These are phyloP conservation scores for Lonchura striata DNA, from an alignment of 2,113 vertebrate genomes.

Conservation along the genomic window DNA sequence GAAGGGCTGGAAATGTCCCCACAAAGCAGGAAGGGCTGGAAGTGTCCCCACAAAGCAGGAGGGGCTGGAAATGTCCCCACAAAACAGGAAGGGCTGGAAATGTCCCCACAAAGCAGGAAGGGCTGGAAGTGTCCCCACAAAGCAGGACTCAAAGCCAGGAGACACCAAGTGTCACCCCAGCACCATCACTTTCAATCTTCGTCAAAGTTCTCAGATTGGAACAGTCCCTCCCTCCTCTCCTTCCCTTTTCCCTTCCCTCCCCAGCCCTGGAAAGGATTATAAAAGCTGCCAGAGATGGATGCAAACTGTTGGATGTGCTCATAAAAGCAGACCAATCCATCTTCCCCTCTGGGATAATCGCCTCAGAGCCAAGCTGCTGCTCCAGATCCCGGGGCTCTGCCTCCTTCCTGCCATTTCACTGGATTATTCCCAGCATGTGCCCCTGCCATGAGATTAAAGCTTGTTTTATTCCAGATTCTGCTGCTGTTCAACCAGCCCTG, in stretches of 20 bases:
- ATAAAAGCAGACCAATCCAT: neutral
- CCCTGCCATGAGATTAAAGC: neutral
- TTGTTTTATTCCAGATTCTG: neutral
- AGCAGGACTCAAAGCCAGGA: neutral
- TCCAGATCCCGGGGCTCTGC: neutral
- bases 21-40: neutral
- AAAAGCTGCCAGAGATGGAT: neutral
- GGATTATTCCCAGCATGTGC: neutral
- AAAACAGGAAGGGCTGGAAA: neutral
- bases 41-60: neutral
- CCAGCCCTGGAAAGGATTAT: neutral
- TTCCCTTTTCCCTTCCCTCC: neutral
- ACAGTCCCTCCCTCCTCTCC: neutral
- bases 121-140: neutral
- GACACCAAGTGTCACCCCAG: neutral
- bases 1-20: neutral
- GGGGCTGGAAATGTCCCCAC: neutral
- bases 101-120: neutral
- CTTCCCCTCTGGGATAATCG: neutral
- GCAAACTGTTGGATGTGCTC: neutral
- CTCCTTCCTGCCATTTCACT: neutral
- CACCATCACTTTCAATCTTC: neutral
- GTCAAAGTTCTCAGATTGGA: neutral
- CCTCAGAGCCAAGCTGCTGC: slow-evolving; percentile 1
- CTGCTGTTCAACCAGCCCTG: neutral